These are phyloP conservation scores for Grapholita molesta DNA, from an alignment of 1,140 invertebrate species.

Conservation along the genomic window DNA sequence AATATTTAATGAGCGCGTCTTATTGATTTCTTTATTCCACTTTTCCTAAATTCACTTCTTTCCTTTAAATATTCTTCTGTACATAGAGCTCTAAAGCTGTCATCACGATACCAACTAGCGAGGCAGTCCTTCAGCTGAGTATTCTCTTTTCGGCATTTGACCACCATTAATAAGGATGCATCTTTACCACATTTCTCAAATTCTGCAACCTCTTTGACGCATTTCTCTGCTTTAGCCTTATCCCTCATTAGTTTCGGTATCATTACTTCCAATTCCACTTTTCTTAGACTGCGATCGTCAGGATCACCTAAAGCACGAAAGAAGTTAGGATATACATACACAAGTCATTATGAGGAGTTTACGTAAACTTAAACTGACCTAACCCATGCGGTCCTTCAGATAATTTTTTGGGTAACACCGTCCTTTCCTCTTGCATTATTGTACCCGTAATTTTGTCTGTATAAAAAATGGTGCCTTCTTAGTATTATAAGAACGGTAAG, in stretches of 20 bases:
- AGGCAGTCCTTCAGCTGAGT: slow-evolving; percentile 84
- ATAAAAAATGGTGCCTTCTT: too few relatives aligned
- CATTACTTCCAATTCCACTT: slow-evolving; percentile 90
- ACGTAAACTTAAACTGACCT: slow-evolving; percentile 58
- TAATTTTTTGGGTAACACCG: slow-evolving; percentile 60
- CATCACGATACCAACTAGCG: slow-evolving; percentile 86
- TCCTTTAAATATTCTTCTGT: slow-evolving; percentile 89
- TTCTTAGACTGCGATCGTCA: slow-evolving; percentile 86
- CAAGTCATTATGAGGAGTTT: background rate
- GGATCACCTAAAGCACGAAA: slow-evolving; percentile 87
- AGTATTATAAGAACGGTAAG: too few relatives aligned
- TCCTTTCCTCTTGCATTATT: slow-evolving; percentile 40
- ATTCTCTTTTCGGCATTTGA: slow-evolving; percentile 87
- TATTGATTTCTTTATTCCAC: slow-evolving; percentile 83
- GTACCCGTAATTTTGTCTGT: background rate
- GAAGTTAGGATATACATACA: background rate
- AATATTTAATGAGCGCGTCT: slow-evolving; percentile 45
- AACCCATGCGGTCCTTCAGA: slow-evolving; percentile 78
- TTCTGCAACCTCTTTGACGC: slow-evolving; percentile 83
- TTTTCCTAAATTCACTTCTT: slow-evolving; percentile 88
- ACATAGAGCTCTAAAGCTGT: slow-evolving; percentile 86
- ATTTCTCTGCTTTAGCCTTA: slow-evolving; percentile 87
- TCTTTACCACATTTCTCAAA: slow-evolving; percentile 89
- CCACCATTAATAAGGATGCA: slow-evolving; percentile 83
- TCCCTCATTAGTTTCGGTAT: slow-evolving; percentile 92